Base-by-base conservation (phyloP, 2,113 vertebrate species). In the Amazona guildingii region DNA sequence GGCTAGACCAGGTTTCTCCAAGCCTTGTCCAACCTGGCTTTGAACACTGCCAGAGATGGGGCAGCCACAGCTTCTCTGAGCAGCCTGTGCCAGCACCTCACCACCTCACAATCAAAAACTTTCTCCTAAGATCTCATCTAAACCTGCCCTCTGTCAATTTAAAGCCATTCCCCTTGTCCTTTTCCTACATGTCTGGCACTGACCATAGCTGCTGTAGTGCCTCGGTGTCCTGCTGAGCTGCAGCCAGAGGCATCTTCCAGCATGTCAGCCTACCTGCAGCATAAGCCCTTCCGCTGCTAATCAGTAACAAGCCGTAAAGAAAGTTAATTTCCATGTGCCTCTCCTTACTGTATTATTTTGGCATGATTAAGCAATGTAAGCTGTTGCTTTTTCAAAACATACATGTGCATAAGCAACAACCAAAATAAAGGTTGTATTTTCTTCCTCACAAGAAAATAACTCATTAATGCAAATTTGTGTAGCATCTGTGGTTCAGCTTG, bases 391-490 rank as follows among this genome's bases (percentile, higher is more conserved):
- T 87, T 80, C 44, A 17, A 91, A 86, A 61, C 89, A 37, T 23
- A 28, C 28, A 4, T 12, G 78, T 41, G 85, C 75, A 9, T 28
- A 92, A 23, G 83, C 86, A 78, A 88, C 83, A 48, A 20, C 83
- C 63, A 55, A 13, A 16, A 59, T 59, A 83, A 44, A 89, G 73
- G 77, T 57, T 55, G 1, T 18, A 16, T 79, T 83, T 92, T 28
- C 78, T 54, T 70, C 76, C 64, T 83, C n/a, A 10, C 46, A 70
- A 57, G 46, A 79, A 91, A 95, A 90, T 83, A 84, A 91, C 54
- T 88, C 92, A n/a, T 88, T 85, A 90, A 81, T 92, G 95, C 64
- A 88, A 67, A 95, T 83, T 46, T 69, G 77, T 67, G 94, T 93
- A 91, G 80, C 88, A 69, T 62, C 77, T 1, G 14, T 29, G 69